phyloP scores from a whole-genome alignment of 2,888 invertebrate genomes.

The Agrotis exclamationis region DNA sequence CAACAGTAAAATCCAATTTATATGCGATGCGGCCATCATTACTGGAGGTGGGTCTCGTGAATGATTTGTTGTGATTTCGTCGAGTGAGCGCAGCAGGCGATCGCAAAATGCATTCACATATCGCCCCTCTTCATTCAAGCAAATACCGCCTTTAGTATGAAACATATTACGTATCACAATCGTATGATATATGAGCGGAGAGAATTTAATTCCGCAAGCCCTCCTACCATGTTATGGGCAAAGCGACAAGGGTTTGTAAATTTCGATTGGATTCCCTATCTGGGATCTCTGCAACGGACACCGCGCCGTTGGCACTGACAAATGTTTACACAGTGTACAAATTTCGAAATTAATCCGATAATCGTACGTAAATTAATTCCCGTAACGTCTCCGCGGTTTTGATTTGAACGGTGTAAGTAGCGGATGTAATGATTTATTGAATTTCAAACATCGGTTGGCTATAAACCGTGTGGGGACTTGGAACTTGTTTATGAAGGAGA shows the following conservation, averaged over 20 bases:
- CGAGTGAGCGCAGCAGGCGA: constrained; percentile 89
- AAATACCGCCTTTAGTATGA: constrained; percentile 72
- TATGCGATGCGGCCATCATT: constrained; percentile 88
- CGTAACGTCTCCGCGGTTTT: constrained; percentile 71
- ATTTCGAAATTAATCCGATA: constrained; percentile 86
- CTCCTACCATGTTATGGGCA: constrained; percentile 89
- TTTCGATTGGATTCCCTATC: constrained; percentile 89
- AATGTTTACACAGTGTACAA: constrained; percentile 87
- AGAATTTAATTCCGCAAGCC: constrained; percentile 87
- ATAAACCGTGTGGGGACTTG: constrained; percentile 79
- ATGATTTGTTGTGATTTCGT: constrained; percentile 91
- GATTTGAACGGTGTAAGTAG: constrained; percentile 79
- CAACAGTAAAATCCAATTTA: constrained; percentile 84
- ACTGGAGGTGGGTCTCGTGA: constrained; percentile 88
- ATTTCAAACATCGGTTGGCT: constrained; percentile 82
- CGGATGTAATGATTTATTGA: constrained; percentile 87
- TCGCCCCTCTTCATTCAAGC: constrained; percentile 67
- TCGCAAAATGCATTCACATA: constrained; percentile 87
- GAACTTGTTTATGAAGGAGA: constrained; percentile 82
- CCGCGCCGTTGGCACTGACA: constrained; percentile 82
- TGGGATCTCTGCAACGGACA: constrained; percentile 86
- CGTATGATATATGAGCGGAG: constrained; percentile 62
- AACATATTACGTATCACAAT: constrained; percentile 72
- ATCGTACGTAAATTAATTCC: constrained; percentile 80
- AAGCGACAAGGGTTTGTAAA: constrained; percentile 89